Conservation (phyloP, 2,113 vertebrate species). For the Leptocoma aspasia region DNA sequence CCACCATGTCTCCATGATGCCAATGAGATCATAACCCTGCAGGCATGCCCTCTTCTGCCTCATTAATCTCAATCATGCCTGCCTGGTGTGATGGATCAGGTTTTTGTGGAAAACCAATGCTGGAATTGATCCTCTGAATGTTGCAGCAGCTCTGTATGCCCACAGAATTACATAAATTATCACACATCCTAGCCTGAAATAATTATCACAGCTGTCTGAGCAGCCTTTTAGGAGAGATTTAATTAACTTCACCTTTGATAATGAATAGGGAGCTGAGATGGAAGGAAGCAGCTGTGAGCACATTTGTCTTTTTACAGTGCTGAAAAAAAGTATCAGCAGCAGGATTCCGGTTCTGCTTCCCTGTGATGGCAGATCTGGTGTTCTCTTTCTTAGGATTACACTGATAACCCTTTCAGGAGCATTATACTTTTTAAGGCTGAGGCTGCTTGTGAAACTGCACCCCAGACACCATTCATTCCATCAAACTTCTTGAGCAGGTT, state of each 20-base stretch:
- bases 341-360: not conserved
- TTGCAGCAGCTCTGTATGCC: not conserved
- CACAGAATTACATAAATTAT: slow-evolving; percentile 13
- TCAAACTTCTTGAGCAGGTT: not conserved
- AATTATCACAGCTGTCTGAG: slow-evolving; percentile 6
- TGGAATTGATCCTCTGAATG: not conserved
- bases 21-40: not conserved
- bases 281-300: slow-evolving; percentile 20
- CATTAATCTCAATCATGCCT: not conserved
- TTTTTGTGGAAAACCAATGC: slow-evolving; percentile 1
- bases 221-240: slow-evolving; percentile 12
- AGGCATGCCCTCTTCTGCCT: not conserved
- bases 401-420: not conserved
- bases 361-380: not conserved
- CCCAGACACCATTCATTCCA: not conserved
- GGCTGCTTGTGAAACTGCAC: not conserved
- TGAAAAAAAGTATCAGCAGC: not conserved
- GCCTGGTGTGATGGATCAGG: not conserved
- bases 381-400: not conserved
- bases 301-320: not conserved
- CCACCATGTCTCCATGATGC: not conserved
- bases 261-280: slow-evolving; percentile 5
- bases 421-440: not conserved
- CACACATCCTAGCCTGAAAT: slow-evolving; percentile 13
- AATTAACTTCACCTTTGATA: slow-evolving; percentile 46